Base-by-base conservation (phyloP, 2,797 vertebrate species). In the Delichon dasypus region DNA sequence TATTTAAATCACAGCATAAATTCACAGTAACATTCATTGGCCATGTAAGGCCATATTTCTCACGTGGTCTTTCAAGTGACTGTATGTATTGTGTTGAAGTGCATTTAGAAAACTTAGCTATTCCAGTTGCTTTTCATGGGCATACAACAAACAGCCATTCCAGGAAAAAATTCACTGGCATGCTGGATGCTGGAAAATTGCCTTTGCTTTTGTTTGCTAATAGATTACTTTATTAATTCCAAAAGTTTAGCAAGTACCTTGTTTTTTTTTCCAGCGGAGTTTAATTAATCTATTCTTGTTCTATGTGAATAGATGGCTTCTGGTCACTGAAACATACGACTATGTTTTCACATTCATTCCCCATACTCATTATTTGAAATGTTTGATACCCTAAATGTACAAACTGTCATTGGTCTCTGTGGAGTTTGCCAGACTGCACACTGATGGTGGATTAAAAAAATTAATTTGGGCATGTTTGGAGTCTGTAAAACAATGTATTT, bases 141-240 rank as follows among this genome's bases (percentile, higher is more conserved):
- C 36, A 45, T 96, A 89, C 42, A 95, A 93, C 89, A 92, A 95
- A 88, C 86, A 82, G 70, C 62, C 47, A 29, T 85, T 94, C 79
- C 84, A 53, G 50, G 55, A 82, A 94, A 94, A 17, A 88, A 85
- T 91, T 95, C 42, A 73, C 65, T 95, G 75, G 64, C 27, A 26
- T 60, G 64, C 77, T 85, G 77, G 66, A 65, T 89, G 68, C 72
- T 92, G 75, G 61, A 95, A 96, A 94, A 61, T 68, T 94, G 67
- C 88, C 74, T 94, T 70, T 91, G 85, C 74, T 95, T 97, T 96
- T 96, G 85, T 95, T 92, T 91, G 68, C 80, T 68, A 83, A 67
- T 50, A 88, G 66, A 91, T 93, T 81, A 60, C 58, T 86, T 86
- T 76, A 75, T 65, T 86, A 82, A 81, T 81, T 90, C 36, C 30